These are phyloP conservation scores for Euborellia annulipes DNA, from an alignment of 1,140 invertebrate genomes.

Conservation along the genomic window DNA sequence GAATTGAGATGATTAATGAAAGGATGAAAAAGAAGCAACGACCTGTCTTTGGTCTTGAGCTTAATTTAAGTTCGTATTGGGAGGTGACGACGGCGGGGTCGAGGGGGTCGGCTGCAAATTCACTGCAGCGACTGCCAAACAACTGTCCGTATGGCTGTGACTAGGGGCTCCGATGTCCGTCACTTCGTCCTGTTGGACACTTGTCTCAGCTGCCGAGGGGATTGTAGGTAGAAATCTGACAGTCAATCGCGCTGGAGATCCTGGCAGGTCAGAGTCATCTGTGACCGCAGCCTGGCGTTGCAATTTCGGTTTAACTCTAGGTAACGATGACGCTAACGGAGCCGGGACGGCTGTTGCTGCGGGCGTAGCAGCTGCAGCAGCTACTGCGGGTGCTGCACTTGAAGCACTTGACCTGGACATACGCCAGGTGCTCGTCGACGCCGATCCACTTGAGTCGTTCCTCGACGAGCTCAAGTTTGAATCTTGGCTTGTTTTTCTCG, in stretches of 20 bases:
- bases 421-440: slow-evolving; percentile 67
- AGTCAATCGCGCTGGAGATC: slow-evolving; percentile 39
- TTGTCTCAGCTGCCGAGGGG: slow-evolving; percentile 65
- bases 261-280: slow-evolving; percentile 37
- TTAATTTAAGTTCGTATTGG: no score
- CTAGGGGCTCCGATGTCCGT: neutral
- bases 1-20: no score
- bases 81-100: no score
- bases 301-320: neutral
- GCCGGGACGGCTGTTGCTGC: neutral
- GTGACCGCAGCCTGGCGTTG: slow-evolving; percentile 6
- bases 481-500: slow-evolving; percentile 76
- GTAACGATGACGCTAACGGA: neutral
- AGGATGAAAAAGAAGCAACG: no score
- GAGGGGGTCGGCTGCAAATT: no score
- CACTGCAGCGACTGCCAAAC: no score
- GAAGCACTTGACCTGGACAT: slow-evolving; percentile 70
- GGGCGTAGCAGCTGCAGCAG: neutral
- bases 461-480: slow-evolving; percentile 72
- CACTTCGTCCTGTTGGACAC: slow-evolving; percentile 46
- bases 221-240: slow-evolving; percentile 60
- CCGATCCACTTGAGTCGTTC: slow-evolving; percentile 76
- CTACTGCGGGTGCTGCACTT: slow-evolving; percentile 25
- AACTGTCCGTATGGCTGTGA: no score
- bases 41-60: no score